A percentile compares a stretch with the other conserved stretches of the same genome.
These are phyloP conservation scores for Andinoacara biseriatus DNA, from an alignment of 2,113 vertebrate species.

Conservation along the genomic window DNA sequence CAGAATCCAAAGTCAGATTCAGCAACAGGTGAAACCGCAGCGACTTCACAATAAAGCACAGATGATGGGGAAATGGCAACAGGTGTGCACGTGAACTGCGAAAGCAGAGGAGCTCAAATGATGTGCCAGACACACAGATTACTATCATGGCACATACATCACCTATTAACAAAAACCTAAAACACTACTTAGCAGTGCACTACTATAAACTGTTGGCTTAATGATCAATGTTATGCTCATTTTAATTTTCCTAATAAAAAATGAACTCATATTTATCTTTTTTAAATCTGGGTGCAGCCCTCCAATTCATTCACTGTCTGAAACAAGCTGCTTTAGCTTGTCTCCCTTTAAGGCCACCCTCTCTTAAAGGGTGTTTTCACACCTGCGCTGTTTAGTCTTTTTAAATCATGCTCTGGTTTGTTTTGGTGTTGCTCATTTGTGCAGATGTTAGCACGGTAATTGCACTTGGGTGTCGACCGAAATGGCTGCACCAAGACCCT, in stretches of 20 bases:
- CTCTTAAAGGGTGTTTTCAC: not conserved
- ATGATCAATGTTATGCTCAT: too few species aligned
- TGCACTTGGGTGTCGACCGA: not conserved
- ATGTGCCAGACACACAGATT: not conserved
- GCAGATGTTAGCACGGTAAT: not conserved
- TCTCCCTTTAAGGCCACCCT: not conserved
- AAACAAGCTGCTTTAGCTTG: not conserved
- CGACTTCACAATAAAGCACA: not conserved
- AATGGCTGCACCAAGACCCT: not conserved
- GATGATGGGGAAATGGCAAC: not conserved
- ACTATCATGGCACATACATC: too few species aligned
- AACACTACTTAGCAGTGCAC: too few species aligned
- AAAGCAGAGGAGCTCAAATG: not conserved
- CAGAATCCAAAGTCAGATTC: not conserved
- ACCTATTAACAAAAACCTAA: too few species aligned
- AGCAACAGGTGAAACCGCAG: not conserved
- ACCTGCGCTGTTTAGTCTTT: not conserved
- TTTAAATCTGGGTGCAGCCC: not conserved
- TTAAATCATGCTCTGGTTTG: not conserved
- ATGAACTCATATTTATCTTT: not conserved
- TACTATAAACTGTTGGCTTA: too few species aligned
- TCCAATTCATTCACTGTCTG: not conserved
- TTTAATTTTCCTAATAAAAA: too few species aligned
- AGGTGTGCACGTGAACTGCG: not conserved
- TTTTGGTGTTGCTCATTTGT: not conserved